phyloP scores from a whole-genome alignment of 2,113 vertebrate genomes.

The Donacobius atricapilla region DNA sequence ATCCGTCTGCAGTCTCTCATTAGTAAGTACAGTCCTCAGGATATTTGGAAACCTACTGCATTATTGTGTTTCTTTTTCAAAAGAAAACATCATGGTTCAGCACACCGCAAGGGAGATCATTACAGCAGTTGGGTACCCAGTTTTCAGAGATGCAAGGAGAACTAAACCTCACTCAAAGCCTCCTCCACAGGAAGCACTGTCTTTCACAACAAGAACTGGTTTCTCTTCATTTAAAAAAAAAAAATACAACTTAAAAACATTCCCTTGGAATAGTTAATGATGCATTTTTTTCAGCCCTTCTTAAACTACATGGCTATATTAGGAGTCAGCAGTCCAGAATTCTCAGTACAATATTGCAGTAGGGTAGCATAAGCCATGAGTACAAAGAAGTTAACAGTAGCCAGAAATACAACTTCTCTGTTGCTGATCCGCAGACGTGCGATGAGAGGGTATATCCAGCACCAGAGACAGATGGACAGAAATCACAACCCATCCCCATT shows the following conservation, averaged over 20 bases:
- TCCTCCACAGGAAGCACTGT: neutral
- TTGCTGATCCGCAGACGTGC: neutral
- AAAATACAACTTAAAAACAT: neutral
- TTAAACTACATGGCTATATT: neutral
- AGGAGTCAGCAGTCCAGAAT: neutral
- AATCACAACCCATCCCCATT: neutral
- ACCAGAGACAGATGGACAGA: neutral
- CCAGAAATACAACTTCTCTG: neutral
- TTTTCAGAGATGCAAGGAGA: neutral
- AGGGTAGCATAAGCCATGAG: neutral
- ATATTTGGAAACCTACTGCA: neutral
- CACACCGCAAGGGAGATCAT: neutral
- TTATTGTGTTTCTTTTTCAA: neutral
- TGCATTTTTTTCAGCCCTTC: neutral
- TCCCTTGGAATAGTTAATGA: neutral
- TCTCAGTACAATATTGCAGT: neutral
- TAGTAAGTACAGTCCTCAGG: neutral
- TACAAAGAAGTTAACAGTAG: neutral
- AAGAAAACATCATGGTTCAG: neutral
- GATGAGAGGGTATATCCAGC: neutral
- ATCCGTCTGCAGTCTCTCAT: neutral
- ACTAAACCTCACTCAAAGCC: neutral
- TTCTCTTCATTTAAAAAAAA: neutral
- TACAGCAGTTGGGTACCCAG: neutral
- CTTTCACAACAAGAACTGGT: neutral